phyloP scores from a whole-genome alignment of 2,888 invertebrate species.

The Perizoma affinitatum region DNA sequence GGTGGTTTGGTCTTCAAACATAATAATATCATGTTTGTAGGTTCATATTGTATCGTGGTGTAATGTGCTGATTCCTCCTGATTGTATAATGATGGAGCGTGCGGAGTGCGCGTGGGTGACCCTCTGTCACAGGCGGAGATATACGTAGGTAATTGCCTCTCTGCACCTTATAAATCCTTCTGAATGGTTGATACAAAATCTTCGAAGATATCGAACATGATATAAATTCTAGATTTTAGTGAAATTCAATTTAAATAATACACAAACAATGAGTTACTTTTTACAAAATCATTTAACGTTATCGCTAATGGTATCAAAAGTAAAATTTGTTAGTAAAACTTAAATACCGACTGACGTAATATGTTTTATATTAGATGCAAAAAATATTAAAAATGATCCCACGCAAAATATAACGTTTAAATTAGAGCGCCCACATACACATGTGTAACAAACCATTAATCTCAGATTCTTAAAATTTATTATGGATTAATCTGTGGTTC shows the following conservation, averaged over 20 bases:
- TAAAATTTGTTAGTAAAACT: too few species aligned
- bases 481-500: constrained; percentile 3
- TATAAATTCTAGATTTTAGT: too few species aligned
- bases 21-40: constrained; percentile 20
- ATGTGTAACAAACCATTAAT: constrained; percentile 33
- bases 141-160: constrained; percentile 58
- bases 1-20: constrained; percentile 35
- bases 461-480: constrained; percentile 6
- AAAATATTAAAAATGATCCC: constrained; percentile 1
- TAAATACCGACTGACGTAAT: too few species aligned
- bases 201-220: not conserved
- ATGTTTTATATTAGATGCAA: too few species aligned
- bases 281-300: not conserved
- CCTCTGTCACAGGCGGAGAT: constrained; percentile 63
- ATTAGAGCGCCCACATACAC: constrained; percentile 16
- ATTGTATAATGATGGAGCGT: constrained; percentile 79
- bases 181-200: constrained; percentile 25
- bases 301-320: too few species aligned
- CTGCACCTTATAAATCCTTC: constrained; percentile 52
- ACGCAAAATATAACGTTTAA: constrained; percentile 27
- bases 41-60: constrained; percentile 38
- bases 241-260: too few species aligned
- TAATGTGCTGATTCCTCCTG: constrained; percentile 75
- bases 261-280: too few species aligned
- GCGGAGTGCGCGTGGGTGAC: constrained; percentile 76